Conservation (phyloP, 2,888 invertebrate genomes). For the Agrochola litura region DNA sequence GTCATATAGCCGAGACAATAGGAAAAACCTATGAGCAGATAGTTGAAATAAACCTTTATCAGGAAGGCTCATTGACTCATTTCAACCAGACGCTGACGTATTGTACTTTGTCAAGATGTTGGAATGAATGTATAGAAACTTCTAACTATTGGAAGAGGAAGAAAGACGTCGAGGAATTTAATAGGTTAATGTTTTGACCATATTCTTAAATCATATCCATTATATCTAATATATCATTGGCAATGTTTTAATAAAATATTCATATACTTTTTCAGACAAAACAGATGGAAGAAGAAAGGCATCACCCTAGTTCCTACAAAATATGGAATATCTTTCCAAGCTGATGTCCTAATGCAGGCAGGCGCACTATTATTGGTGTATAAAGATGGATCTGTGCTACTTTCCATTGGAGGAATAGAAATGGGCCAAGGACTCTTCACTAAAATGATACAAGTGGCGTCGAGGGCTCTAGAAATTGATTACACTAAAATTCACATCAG, state of each 20-base stretch:
- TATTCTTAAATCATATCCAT: not conserved
- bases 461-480: conserved; percentile 91
- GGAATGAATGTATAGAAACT: conserved; percentile 93
- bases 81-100: conserved; percentile 93
- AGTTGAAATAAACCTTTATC: conserved; percentile 93
- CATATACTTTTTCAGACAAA: conserved; percentile 85
- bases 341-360: conserved; percentile 93
- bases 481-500: conserved; percentile 92
- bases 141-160: conserved; percentile 92
- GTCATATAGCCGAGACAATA: conserved; percentile 93
- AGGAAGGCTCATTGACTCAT: conserved; percentile 94
- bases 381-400: conserved; percentile 94
- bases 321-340: conserved; percentile 94
- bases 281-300: conserved; percentile 95
- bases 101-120: conserved; percentile 94
- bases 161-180: conserved; percentile 92
- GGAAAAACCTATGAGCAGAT: conserved; percentile 92
- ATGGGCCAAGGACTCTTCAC: conserved; percentile 98
- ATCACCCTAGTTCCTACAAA: conserved; percentile 93
- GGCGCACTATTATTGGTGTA: conserved; percentile 95
- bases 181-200: conserved; percentile 86
- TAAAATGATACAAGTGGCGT: conserved; percentile 96
- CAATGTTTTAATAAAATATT: not conserved
- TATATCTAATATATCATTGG: too few relatives aligned
- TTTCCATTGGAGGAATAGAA: conserved; percentile 96